Evolutionary conservation across 64 coral and sea anemone species (phyloP).

Genomic region (Trachythela sp.): DNA sequence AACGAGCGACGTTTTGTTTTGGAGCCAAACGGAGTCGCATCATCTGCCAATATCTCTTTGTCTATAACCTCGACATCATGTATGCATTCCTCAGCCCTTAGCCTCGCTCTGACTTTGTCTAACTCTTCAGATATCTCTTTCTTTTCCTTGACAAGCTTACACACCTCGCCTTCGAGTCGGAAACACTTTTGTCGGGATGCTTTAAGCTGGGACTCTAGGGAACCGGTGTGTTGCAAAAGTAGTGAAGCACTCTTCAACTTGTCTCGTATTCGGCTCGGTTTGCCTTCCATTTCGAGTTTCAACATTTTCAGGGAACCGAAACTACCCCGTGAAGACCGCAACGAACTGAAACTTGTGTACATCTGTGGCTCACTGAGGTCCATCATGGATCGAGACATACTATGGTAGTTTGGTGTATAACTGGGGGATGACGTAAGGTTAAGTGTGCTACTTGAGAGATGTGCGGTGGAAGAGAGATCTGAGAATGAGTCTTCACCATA

Average conservation of each 20-base stretch:
- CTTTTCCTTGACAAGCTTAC: slow-evolving; percentile 10
- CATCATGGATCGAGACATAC: slow-evolving; percentile 25
- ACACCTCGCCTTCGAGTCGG: not conserved
- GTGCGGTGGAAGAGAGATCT: not conserved
- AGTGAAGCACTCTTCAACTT: slow-evolving; percentile 16
- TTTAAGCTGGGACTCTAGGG: slow-evolving; percentile 12
- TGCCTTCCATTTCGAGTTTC: slow-evolving; percentile 1
- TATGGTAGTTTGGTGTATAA: not conserved
- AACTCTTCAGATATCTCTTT: slow-evolving; percentile 12
- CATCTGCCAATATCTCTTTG: not conserved
- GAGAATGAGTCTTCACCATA: not conserved
- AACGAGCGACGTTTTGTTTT: not conserved
- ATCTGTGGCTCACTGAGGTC: slow-evolving; percentile 21
- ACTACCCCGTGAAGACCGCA: not conserved
- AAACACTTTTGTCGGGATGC: not conserved
- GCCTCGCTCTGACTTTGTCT: not conserved
- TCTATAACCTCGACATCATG: not conserved
- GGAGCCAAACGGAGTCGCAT: not conserved
- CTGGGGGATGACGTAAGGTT: not conserved
- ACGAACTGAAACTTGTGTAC: slow-evolving; percentile 24
- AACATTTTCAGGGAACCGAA: slow-evolving; percentile 19
- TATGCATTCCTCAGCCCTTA: not conserved
- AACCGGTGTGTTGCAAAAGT: slow-evolving; percentile 1
- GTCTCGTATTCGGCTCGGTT: slow-evolving; percentile 5
- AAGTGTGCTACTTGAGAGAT: not conserved